phyloP scores from a whole-genome alignment of 2,888 invertebrate genomes.

The Lutraria lutraria region DNA sequence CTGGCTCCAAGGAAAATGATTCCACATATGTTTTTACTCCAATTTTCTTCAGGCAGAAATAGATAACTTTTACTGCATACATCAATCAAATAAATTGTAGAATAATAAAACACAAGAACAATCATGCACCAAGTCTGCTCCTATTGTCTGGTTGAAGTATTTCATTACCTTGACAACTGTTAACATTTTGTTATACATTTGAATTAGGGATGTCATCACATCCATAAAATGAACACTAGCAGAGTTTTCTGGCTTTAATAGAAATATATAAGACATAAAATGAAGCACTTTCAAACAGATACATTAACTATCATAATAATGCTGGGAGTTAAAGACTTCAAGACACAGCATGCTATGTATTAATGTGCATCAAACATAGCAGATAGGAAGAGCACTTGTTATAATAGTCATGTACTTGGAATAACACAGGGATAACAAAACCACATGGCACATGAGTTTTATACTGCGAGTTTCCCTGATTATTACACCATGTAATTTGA shows the following conservation, averaged over 20 bases:
- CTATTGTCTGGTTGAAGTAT: neutral
- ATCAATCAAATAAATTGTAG: neutral
- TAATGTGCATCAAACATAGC: no score
- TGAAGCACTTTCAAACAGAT: no score
- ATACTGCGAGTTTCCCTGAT: no score
- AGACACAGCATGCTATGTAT: no score
- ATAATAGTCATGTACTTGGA: no score
- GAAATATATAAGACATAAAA: neutral
- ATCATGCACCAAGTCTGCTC: neutral
- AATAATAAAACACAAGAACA: constrained; percentile 6
- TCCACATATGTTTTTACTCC: constrained; percentile 19
- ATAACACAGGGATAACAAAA: no score
- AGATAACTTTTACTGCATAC: constrained; percentile 1
- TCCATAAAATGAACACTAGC: neutral
- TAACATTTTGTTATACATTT: neutral
- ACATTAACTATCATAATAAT: no score
- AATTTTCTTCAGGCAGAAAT: constrained; percentile 2
- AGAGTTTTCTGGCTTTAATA: neutral
- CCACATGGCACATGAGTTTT: no score
- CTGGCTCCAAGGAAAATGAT: neutral
- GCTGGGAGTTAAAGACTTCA: no score
- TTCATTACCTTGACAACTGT: neutral
- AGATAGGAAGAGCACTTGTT: no score
- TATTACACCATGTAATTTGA: no score
- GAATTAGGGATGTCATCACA: neutral